Evolutionary conservation across 2,797 vertebrate genomes (phyloP).

Genomic region (Staurois parvus): DNA sequence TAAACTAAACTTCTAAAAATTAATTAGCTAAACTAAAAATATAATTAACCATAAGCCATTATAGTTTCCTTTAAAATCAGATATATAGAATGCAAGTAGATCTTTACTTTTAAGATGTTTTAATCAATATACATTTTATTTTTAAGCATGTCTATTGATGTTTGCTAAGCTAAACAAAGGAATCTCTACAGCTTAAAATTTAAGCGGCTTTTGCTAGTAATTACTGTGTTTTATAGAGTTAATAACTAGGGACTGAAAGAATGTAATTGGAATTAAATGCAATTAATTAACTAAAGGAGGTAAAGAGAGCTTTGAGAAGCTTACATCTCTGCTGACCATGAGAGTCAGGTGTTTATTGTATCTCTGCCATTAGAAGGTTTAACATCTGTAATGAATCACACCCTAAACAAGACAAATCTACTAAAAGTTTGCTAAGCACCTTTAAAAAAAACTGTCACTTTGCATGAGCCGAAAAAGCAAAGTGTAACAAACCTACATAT

Average conservation of each 20-base stretch:
- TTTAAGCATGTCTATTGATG: constrained; percentile 3
- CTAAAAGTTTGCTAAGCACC: constrained; percentile 8
- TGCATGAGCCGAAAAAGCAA: not conserved
- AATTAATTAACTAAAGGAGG: constrained; percentile 49
- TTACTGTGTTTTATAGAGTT: constrained; percentile 40
- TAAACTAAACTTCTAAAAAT: no score
- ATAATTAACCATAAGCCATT: no score
- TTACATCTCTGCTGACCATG: constrained; percentile 43
- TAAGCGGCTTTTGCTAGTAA: constrained; percentile 52
- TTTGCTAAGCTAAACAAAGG: constrained; percentile 1
- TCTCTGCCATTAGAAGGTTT: constrained; percentile 29
- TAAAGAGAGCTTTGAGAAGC: constrained; percentile 32
- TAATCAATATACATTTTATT: constrained; percentile 5
- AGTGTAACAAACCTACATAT: not conserved
- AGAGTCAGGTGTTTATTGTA: constrained; percentile 47
- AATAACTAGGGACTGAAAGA: constrained; percentile 40
- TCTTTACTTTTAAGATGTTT: not conserved
- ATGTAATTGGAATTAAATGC: constrained; percentile 52
- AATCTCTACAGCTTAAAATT: not conserved
- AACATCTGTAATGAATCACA: constrained; percentile 38
- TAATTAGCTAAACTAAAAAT: no score
- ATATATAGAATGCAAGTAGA: no score
- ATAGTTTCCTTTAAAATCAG: no score
- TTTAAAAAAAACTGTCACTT: constrained; percentile 1
- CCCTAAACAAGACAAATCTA: constrained; percentile 17